Conservation (phyloP, 2,888 invertebrate species). For the Aelia acuminata region DNA sequence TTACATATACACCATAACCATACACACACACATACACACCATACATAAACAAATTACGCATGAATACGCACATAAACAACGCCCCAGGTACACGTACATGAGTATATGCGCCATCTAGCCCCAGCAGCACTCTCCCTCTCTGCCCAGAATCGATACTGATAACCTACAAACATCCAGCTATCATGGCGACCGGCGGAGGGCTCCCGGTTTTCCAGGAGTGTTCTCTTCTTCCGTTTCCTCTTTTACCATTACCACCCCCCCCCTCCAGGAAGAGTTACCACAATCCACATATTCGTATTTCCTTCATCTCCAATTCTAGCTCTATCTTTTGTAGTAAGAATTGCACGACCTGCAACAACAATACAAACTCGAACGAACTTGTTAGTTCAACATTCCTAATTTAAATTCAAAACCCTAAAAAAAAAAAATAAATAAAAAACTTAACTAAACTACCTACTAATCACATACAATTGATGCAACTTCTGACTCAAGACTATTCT, state of each 20-base stretch:
- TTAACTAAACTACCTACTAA: too few species aligned
- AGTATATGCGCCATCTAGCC: slow-evolving; percentile 27
- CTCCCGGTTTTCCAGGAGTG: background rate
- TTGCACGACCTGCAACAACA: too few species aligned
- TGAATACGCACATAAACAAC: background rate
- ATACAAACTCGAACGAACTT: too few species aligned
- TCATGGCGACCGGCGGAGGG: slow-evolving; percentile 65
- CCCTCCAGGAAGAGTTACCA: too few species aligned
- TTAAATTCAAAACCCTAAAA: too few species aligned
- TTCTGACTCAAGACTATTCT: too few species aligned
- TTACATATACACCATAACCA: background rate
- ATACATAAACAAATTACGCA: background rate
- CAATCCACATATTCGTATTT: too few species aligned
- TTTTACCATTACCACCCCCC: background rate
- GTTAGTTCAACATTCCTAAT: too few species aligned
- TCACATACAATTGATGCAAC: too few species aligned
- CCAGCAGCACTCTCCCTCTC: slow-evolving; percentile 64
- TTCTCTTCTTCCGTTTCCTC: background rate
- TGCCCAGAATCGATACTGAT: slow-evolving; percentile 60
- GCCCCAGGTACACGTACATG: slow-evolving; percentile 19
- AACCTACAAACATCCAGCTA: slow-evolving; percentile 60
- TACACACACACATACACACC: background rate
- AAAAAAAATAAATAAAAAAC: too few species aligned
- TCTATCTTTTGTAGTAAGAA: too few species aligned
- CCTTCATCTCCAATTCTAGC: too few species aligned